These are phyloP conservation scores for Diloba caeruleocephala DNA, from an alignment of 2,888 invertebrate species.

Conservation along the genomic window DNA sequence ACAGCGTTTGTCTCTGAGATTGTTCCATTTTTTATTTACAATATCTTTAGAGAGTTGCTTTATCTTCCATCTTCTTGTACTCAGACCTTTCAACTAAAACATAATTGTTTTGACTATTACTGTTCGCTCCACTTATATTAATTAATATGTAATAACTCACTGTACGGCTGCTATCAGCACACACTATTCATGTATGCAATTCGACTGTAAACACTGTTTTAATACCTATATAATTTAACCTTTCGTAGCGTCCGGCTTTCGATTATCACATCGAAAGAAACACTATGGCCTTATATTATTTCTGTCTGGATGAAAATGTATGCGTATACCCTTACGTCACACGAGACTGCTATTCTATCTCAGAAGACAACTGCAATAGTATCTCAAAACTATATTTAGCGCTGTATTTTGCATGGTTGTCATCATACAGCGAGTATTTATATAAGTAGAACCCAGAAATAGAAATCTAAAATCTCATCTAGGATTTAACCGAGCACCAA, in stretches of 20 bases:
- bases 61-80: slow-evolving; percentile 24
- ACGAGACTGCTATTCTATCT: no score
- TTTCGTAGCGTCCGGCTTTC: no score
- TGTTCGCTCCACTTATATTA: slow-evolving; percentile 3
- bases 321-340: no score
- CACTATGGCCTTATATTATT: no score
- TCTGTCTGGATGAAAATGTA: no score
- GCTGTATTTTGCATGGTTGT: slow-evolving; percentile 28
- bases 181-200: no score
- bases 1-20: slow-evolving; percentile 22
- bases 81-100: slow-evolving; percentile 14
- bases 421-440: slow-evolving; percentile 11
- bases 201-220: no score
- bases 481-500: slow-evolving; percentile 64
- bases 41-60: slow-evolving; percentile 35
- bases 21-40: slow-evolving; percentile 37
- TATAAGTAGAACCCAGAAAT: slow-evolving; percentile 25
- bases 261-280: no score
- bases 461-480: slow-evolving; percentile 56
- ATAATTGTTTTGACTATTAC: slow-evolving; percentile 19
- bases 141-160: slow-evolving; percentile 1
- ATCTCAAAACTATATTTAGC: slow-evolving; percentile 32
- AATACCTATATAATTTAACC: no score
- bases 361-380: no score
- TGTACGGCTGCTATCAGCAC: no score